phyloP scores from a whole-genome alignment of 2,888 invertebrate genomes.

The Limnephilus auricula region DNA sequence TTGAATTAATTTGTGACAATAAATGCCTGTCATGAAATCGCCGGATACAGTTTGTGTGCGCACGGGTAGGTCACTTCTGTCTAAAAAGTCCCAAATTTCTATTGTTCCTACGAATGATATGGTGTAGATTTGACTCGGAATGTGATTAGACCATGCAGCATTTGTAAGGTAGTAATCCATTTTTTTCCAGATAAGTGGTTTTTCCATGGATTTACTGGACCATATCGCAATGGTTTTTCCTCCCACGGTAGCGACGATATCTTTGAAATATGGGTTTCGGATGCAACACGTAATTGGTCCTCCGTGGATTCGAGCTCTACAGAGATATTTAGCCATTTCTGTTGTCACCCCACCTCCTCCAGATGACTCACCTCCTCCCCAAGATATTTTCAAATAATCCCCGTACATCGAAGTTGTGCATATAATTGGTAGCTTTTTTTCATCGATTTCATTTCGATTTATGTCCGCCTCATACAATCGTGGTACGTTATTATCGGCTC shows the following conservation, averaged over 20 bases:
- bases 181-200: slow-evolving; percentile 84
- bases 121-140: slow-evolving; percentile 85
- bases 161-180: slow-evolving; percentile 79
- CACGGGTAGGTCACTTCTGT: slow-evolving; percentile 83
- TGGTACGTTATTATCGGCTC: slow-evolving; percentile 71
- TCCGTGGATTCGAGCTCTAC: slow-evolving; percentile 81
- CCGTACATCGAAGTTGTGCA: slow-evolving; percentile 75
- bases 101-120: slow-evolving; percentile 85
- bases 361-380: slow-evolving; percentile 84
- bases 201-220: slow-evolving; percentile 80
- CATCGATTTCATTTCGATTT: slow-evolving; percentile 6
- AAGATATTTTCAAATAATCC: slow-evolving; percentile 75
- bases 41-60: slow-evolving; percentile 83
- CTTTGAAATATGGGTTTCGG: slow-evolving; percentile 80
- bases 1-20: slow-evolving; percentile 78
- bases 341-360: slow-evolving; percentile 80
- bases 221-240: slow-evolving; percentile 87
- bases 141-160: slow-evolving; percentile 86
- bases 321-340: slow-evolving; percentile 76
- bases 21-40: slow-evolving; percentile 80
- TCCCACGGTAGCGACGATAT: slow-evolving; percentile 84
- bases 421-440: slow-evolving; percentile 67
- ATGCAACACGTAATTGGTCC: slow-evolving; percentile 81
- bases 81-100: slow-evolving; percentile 89
- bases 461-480: slow-evolving; percentile 71